Conservation (phyloP, 2,797 vertebrate species). For the Gambusia yucatana region DNA sequence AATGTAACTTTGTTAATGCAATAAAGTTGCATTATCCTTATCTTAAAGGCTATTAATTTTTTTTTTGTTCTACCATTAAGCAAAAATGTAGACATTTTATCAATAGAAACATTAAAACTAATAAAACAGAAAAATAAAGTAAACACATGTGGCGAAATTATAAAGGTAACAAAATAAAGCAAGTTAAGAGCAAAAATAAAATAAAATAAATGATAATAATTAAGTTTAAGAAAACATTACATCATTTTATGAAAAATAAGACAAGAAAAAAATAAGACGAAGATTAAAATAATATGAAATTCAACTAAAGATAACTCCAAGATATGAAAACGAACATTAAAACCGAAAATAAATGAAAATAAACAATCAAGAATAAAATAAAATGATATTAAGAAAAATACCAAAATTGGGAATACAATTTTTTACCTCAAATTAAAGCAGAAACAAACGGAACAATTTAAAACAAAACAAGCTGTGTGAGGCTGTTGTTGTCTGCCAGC, state of each 20-base stretch:
- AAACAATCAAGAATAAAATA: background rate
- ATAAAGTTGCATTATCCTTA: background rate
- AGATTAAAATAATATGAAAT: background rate
- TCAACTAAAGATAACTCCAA: background rate
- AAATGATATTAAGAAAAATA: background rate
- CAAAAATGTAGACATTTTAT: background rate
- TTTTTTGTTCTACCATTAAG: background rate
- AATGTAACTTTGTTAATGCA: background rate
- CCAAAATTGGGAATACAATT: background rate
- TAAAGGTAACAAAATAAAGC: background rate
- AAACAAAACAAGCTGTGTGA: background rate
- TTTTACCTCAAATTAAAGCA: background rate
- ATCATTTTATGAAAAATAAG: background rate
- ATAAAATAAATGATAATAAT: background rate
- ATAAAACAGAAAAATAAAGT: background rate
- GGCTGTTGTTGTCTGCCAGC: conserved; percentile 13
- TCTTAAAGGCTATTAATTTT: background rate
- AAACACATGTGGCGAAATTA: background rate
- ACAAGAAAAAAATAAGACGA: background rate
- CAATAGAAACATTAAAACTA: background rate
- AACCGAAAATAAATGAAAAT: background rate
- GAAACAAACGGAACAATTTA: background rate
- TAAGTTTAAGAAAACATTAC: background rate
- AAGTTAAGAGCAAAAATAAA: background rate
- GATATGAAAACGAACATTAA: background rate